A percentile compares a stretch with the other conserved stretches of the same genome.
Evolutionary conservation across 2,888 invertebrate species (phyloP).

Genomic region (Xiphydria camelus): DNA sequence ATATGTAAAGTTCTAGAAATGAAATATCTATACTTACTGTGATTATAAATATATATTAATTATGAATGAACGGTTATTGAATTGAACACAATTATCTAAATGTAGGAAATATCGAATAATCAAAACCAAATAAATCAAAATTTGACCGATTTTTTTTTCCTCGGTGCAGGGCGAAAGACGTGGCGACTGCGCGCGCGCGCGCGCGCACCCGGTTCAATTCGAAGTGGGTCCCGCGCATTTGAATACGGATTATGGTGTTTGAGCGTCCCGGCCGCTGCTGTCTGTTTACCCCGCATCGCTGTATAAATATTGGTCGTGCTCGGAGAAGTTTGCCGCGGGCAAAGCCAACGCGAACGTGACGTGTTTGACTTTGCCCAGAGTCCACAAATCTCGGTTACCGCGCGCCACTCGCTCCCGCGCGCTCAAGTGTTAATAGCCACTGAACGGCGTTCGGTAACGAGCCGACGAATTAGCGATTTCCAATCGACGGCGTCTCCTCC

Average conservation of each 20-base stretch:
- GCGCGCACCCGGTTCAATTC: too few species aligned
- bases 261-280: constrained; percentile 5
- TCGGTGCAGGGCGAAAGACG: too few species aligned
- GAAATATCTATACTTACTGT: too few species aligned
- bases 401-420: neutral
- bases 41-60: too few species aligned
- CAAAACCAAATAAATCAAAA: too few species aligned
- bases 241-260: constrained; percentile 15
- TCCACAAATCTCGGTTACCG: constrained; percentile 48
- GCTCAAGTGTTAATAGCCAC: constrained; percentile 2
- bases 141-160: too few species aligned
- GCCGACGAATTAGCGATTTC: constrained; percentile 17
- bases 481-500: constrained; percentile 7
- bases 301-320: constrained; percentile 46
- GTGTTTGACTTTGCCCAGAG: constrained; percentile 41
- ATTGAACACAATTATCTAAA: too few species aligned
- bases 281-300: constrained; percentile 27
- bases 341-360: constrained; percentile 39
- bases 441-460: neutral
- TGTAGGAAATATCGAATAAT: too few species aligned
- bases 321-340: constrained; percentile 45
- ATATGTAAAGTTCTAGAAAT: too few species aligned
- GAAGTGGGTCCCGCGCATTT: too few species aligned
- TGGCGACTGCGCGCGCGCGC: too few species aligned
- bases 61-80: too few species aligned